Evolutionary conservation across 2,888 invertebrate genomes (phyloP), one percentile per base, ranked within the genome.

Genomic region (Epiblema foenella): DNA sequence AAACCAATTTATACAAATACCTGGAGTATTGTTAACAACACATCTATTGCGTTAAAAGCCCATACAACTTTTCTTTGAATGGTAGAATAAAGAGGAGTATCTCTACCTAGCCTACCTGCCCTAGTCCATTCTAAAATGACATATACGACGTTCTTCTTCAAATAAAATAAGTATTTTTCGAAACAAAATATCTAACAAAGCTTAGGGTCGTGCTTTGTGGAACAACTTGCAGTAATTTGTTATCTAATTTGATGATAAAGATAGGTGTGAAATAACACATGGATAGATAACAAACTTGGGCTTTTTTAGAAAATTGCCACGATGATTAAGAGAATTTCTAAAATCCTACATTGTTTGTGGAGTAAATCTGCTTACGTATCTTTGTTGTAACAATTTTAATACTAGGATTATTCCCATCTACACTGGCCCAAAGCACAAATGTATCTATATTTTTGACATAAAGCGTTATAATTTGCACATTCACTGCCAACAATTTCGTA

Each of bases 51-150:
- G 60, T 72, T 68, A 72, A 72, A 76, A 71, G n/a, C 74, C 74
- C 74, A 33, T 15, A 33, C 65, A 76, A 67, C 76, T 73, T 72
- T 75, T 74, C 75, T 75, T 73, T 73, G 75, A 71, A 75, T 66
- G 73, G 46, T 12, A 76, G 73, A 77, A 78, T 77, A 76, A 75
- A 77, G 76, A 73, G 76, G 65, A n/a, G n/a, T n/a, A n/a, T n/a
- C n/a, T n/a, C 51, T 67, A 64, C 68, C 75, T 80, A 79, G 79
- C 79, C 79, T 78, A 70, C 12, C 33, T 33, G 39, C 8, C 15
- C 42, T 7, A 17, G 4, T 58, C 11, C 18, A 3, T 39, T 17
- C 7, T 46, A 18, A 60, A 60, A 46, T 3, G 29, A n/a, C 60
- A 0, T 29, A 60, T n/a, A 24, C 10, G 37, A 37, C 37, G 12